Conservation (phyloP, 2,113 vertebrate genomes). For the Phalacrocorax carbo region DNA sequence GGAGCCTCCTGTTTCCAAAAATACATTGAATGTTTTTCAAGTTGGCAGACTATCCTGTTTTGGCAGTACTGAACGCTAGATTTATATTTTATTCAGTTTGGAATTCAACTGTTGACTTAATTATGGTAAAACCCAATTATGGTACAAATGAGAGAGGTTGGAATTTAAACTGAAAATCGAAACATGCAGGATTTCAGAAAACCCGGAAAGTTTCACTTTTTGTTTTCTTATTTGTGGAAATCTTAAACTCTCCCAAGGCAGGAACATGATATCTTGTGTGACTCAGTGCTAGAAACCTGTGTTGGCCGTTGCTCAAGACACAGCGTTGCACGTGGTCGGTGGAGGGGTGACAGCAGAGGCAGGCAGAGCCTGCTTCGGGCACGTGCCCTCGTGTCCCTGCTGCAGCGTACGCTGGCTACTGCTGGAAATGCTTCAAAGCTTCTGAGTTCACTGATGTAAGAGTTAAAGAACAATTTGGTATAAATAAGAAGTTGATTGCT, state of each 20-base stretch:
- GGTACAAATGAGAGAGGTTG: neutral
- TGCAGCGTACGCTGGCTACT: neutral
- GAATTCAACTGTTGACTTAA: neutral
- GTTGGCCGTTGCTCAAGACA: neutral
- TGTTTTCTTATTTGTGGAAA: neutral
- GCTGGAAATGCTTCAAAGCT: neutral
- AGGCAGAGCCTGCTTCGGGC: neutral
- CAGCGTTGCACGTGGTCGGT: rapidly evolving
- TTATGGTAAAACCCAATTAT: neutral
- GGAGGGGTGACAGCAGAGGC: neutral
- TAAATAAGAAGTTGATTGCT: neutral
- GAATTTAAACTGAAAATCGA: rapidly evolving
- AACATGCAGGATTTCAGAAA: neutral
- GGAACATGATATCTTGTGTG: rapidly evolving
- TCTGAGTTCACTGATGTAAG: neutral
- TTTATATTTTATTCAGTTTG: neutral
- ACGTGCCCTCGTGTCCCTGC: neutral
- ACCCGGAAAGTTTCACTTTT: neutral
- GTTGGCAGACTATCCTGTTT: neutral
- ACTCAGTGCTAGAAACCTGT: rapidly evolving
- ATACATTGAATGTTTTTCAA: neutral
- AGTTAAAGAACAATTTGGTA: neutral
- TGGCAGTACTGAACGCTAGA: too few species aligned
- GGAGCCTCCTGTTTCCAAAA: neutral
- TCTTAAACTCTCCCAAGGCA: neutral